These are phyloP conservation scores for Hemiscyllium ocellatum DNA, from an alignment of 2,113 vertebrate genomes.

Conservation along the genomic window DNA sequence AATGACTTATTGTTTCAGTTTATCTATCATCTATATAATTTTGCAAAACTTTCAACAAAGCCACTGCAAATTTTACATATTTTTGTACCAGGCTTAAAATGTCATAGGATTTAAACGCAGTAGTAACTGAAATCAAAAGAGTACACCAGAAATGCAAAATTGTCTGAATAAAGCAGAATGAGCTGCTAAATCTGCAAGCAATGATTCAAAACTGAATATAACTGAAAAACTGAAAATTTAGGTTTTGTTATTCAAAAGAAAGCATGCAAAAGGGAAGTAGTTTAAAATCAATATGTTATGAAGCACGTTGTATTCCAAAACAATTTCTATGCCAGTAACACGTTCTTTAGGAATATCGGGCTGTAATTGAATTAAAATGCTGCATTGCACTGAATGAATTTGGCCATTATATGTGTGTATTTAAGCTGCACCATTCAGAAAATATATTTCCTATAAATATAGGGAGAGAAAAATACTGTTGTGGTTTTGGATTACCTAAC, in stretches of 20 bases:
- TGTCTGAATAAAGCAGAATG: not conserved
- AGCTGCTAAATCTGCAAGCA: not conserved
- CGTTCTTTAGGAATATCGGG: not conserved
- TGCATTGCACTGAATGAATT: slow-evolving; percentile 14
- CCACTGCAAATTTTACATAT: not conserved
- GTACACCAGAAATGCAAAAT: not conserved
- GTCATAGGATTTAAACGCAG: not conserved
- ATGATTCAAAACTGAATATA: not conserved
- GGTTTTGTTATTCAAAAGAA: slow-evolving; percentile 4
- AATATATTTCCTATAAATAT: not conserved
- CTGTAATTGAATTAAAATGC: not conserved
- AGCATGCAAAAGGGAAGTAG: not conserved
- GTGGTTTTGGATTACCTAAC: not conserved
- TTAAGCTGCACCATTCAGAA: not conserved
- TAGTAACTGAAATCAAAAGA: not conserved
- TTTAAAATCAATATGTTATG: not conserved
- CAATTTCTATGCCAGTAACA: not conserved
- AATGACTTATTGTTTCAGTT: not conserved
- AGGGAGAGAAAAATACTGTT: not conserved
- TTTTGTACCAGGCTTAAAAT: slow-evolving; percentile 23
- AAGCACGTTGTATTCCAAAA: not conserved
- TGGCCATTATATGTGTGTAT: not conserved
- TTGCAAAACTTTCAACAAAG: not conserved
- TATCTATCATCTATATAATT: not conserved
- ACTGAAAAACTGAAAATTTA: not conserved